These are phyloP conservation scores for Ptychadena robeensis DNA, from an alignment of 2,797 vertebrate genomes.

Conservation along the genomic window DNA sequence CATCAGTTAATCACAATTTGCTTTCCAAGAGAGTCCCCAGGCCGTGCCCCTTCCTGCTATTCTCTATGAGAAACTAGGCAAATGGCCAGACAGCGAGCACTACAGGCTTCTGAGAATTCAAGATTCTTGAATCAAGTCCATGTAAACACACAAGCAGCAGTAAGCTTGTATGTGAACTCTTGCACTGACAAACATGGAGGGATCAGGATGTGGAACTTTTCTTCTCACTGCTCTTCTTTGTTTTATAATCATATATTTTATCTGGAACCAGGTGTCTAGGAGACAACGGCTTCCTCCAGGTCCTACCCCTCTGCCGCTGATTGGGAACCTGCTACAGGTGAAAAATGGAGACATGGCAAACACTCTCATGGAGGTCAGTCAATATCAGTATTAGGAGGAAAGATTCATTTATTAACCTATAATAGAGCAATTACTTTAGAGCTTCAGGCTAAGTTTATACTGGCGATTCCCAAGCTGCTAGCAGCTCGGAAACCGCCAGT, in stretches of 20 bases:
- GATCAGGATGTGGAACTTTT: conserved; percentile 14
- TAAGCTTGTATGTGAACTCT: background rate
- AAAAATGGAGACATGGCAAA: conserved; percentile 39
- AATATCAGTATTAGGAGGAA: background rate
- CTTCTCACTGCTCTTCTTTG: conserved; percentile 4
- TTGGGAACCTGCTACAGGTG: conserved; percentile 49
- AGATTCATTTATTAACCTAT: no score
- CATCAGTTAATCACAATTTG: background rate
- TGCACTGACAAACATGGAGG: conserved; percentile 25
- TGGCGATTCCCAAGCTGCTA: no score
- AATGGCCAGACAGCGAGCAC: background rate
- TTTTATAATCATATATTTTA: conserved; percentile 29
- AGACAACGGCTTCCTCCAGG: conserved; percentile 33
- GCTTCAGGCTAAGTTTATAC: no score
- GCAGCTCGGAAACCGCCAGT: no score
- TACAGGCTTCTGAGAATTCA: background rate
- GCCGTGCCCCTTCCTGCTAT: background rate
- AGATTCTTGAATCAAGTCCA: conserved; percentile 12
- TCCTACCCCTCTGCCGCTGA: conserved; percentile 36
- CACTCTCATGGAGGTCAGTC: conserved; percentile 50
- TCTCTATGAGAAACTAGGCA: background rate
- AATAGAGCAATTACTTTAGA: no score
- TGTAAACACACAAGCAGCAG: conserved; percentile 26
- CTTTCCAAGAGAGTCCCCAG: background rate
- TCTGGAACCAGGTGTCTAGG: conserved; percentile 12